Conservation (phyloP, 2,113 vertebrate genomes). For the Jaculus jaculus region DNA sequence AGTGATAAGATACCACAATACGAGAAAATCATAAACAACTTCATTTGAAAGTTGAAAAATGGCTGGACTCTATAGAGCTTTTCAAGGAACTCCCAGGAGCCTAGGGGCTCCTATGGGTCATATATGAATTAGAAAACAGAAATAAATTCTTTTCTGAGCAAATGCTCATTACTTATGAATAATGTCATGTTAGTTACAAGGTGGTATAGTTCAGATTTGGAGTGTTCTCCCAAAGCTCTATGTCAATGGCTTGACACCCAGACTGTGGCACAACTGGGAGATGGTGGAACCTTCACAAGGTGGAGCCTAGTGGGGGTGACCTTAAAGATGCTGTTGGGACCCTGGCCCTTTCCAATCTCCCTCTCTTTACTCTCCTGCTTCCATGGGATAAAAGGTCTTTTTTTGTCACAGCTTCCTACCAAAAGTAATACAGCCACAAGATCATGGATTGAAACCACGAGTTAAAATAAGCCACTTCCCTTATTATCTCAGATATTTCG, state of each 20-base stretch:
- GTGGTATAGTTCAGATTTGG: not conserved
- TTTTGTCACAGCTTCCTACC: not conserved
- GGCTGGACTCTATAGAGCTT: not conserved
- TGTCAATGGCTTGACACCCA: not conserved
- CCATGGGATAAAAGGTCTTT: not conserved
- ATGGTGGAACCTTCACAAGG: not conserved
- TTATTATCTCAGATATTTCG: not conserved
- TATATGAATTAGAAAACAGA: not conserved
- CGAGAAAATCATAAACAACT: not conserved
- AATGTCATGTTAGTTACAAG: not conserved
- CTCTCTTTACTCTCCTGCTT: not conserved
- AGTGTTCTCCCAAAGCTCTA: not conserved
- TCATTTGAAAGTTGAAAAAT: constrained; percentile 31
- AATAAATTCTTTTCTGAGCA: not conserved
- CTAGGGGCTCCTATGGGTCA: not conserved
- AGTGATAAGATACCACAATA: not conserved
- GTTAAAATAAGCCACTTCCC: not conserved
- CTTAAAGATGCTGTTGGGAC: not conserved
- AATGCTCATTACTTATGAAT: not conserved
- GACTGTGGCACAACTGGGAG: not conserved
- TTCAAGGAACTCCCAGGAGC: not conserved
- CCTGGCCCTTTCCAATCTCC: too few relatives aligned
- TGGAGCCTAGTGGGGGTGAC: not conserved
- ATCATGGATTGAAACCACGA: not conserved
- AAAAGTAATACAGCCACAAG: not conserved